These are phyloP conservation scores for Callipepla squamata DNA, from an alignment of 2,113 vertebrate species.

Conservation along the genomic window DNA sequence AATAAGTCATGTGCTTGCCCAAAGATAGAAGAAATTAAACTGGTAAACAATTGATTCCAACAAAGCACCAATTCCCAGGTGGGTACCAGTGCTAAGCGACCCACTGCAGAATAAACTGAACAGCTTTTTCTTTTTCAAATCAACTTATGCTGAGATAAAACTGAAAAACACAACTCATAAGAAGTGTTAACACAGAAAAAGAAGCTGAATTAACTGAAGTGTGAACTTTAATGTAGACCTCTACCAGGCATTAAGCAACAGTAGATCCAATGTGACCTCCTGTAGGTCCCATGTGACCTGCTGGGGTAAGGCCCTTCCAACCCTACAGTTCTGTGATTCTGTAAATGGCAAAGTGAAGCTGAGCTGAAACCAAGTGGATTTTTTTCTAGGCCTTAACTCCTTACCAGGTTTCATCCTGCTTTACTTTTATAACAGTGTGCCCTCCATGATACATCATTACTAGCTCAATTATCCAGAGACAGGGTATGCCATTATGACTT, in stretches of 20 bases:
- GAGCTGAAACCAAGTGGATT: constrained; percentile 76
- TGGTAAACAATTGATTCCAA: neutral
- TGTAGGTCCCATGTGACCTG: too few species aligned
- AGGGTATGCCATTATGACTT: constrained; percentile 67
- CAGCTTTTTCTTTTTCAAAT: neutral
- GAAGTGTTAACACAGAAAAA: neutral
- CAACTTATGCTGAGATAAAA: neutral
- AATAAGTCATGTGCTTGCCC: neutral
- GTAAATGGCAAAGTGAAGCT: constrained; percentile 85
- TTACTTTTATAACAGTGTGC: constrained; percentile 44
- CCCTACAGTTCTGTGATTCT: too few species aligned
- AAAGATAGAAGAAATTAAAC: neutral
- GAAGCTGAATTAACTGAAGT: neutral
- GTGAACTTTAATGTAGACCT: constrained; percentile 19
- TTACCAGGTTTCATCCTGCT: constrained; percentile 54
- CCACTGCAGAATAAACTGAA: neutral
- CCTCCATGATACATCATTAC: neutral
- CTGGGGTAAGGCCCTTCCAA: too few species aligned
- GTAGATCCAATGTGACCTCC: too few species aligned
- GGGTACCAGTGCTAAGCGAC: neutral
- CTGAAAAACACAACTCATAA: neutral
- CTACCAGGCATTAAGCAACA: too few species aligned
- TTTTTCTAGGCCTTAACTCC: constrained; percentile 58
- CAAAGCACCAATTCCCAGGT: neutral
- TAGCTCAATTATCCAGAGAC: constrained; percentile 71